Evolutionary conservation across 2,888 invertebrate genomes (phyloP).

Genomic region (Pherbina coryleti): DNA sequence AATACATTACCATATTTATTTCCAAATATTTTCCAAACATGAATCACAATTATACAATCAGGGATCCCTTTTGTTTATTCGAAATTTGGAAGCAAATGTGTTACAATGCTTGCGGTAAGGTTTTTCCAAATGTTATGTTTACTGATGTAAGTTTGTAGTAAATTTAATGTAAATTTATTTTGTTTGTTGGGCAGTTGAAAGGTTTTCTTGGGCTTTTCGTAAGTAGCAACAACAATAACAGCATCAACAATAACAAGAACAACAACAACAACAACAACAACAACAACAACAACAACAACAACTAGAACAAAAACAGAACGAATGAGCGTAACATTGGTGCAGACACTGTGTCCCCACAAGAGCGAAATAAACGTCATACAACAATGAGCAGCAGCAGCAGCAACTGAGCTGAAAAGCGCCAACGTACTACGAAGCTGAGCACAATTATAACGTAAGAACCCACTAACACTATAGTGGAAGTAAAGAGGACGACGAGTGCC

Average conservation of each 20-base stretch:
- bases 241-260: background rate
- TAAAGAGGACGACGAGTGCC: background rate
- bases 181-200: no score
- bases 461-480: background rate
- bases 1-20: no score
- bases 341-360: constrained; percentile 13
- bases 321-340: constrained; percentile 1
- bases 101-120: no score
- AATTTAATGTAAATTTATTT: no score
- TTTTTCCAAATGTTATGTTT: no score
- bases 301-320: background rate
- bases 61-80: no score
- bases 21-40: no score
- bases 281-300: background rate
- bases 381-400: background rate
- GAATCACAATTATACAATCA: no score
- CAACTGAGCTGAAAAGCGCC: background rate
- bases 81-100: no score
- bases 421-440: background rate
- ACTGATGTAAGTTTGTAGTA: no score
- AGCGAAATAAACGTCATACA: background rate
- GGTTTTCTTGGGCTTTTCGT: no score
- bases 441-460: background rate
- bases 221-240: background rate
- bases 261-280: background rate